Evolutionary conservation across 2,113 vertebrate genomes (phyloP).

Genomic region (Colinus virginianus): DNA sequence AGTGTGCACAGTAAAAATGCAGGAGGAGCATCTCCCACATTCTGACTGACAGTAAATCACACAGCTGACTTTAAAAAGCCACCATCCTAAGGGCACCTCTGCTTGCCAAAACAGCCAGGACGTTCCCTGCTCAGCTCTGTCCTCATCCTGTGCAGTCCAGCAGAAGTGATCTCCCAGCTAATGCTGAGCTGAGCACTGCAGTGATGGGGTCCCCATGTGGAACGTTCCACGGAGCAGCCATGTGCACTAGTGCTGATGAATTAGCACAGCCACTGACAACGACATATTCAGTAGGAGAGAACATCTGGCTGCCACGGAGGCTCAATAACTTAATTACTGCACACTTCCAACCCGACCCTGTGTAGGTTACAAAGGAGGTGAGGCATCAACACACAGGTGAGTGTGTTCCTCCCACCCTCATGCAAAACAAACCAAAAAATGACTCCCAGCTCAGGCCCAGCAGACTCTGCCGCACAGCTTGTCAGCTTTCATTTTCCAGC

Average conservation of each 20-base stretch:
- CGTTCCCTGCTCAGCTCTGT: rapidly evolving
- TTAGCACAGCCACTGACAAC: neutral
- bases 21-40: neutral
- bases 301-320: neutral
- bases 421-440: neutral
- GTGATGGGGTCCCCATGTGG: neutral
- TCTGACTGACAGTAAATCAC: neutral
- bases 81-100: neutral
- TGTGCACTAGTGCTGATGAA: neutral
- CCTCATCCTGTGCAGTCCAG: neutral
- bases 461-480: neutral
- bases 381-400: too few relatives aligned
- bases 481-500: neutral
- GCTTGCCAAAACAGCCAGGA: neutral
- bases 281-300: neutral
- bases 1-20: neutral
- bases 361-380: neutral
- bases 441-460: neutral
- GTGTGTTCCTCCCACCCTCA: neutral
- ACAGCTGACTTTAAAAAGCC: neutral
- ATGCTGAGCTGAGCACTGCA: neutral
- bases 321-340: too few relatives aligned
- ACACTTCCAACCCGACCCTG: neutral
- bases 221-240: neutral
- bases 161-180: neutral